A percentile compares a stretch with the other conserved stretches of the same genome.
Conservation (phyloP, 2,113 vertebrate species). For the Nesoenas mayeri region DNA sequence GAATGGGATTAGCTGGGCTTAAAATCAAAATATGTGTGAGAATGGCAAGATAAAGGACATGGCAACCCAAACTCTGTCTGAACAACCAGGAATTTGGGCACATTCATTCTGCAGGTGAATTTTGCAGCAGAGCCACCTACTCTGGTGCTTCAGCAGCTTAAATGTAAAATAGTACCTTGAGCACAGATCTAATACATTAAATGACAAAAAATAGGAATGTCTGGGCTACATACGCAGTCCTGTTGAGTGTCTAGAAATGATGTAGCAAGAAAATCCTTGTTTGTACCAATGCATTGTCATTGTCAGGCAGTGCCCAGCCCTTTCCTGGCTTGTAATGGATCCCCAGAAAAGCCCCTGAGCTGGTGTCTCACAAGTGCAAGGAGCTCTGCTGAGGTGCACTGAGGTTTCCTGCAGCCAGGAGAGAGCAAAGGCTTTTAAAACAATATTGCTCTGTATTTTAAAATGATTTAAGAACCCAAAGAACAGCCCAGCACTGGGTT, state of each 20-base stretch:
- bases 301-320: not conserved
- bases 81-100: not conserved
- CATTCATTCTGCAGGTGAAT: not conserved
- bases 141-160: not conserved
- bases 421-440: slow-evolving; percentile 62
- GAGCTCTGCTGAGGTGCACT: not conserved
- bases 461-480: slow-evolving; percentile 63
- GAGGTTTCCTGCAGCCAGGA: slow-evolving; percentile 29
- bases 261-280: not conserved
- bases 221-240: not conserved
- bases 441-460: slow-evolving; percentile 14
- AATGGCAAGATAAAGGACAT: rapidly evolving
- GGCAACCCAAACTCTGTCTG: not conserved
- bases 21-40: not conserved
- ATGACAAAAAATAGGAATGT: not conserved
- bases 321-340: not conserved
- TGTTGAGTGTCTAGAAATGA: not conserved
- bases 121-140: not conserved
- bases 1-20: rapidly evolving
- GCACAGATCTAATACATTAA: rapidly evolving
- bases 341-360: not conserved
- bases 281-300: not conserved
- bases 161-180: not conserved
- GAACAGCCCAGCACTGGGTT: not conserved
- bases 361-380: not conserved